These are phyloP conservation scores for Choloepus didactylus DNA, from an alignment of 2,797 vertebrate species.

Conservation along the genomic window DNA sequence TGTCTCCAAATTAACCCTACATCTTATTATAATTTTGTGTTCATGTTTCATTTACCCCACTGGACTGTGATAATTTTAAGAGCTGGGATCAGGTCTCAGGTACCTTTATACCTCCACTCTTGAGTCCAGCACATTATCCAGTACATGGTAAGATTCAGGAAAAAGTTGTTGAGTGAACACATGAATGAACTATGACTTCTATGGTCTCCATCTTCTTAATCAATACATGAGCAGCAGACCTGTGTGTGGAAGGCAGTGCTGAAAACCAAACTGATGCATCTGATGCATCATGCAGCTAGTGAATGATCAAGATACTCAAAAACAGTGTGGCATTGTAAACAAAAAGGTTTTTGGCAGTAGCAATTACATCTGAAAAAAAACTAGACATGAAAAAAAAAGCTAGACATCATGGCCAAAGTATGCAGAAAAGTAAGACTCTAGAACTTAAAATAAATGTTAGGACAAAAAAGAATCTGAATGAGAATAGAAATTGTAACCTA, in stretches of 20 bases:
- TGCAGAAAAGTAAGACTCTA: background rate
- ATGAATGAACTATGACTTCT: background rate
- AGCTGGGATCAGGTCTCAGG: background rate
- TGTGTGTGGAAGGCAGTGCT: background rate
- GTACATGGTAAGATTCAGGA: background rate
- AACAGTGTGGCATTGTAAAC: background rate
- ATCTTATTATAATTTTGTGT: background rate
- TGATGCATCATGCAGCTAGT: background rate
- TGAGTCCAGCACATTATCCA: background rate
- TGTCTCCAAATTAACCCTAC: background rate
- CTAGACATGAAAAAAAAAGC: background rate
- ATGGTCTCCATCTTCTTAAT: background rate
- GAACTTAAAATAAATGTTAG: background rate
- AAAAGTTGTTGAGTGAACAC: background rate
- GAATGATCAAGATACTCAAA: background rate
- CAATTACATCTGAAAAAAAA: background rate
- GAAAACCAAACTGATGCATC: background rate
- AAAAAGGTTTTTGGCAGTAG: background rate
- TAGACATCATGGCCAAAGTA: background rate
- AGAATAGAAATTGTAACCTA: background rate
- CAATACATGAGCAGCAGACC: background rate
- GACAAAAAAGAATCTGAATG: background rate
- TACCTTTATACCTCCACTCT: background rate
- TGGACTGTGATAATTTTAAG: background rate
- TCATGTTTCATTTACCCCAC: background rate